Evolutionary conservation across 1,140 invertebrate species (phyloP), one percentile per base, ranked within the genome.

Genomic region (Aphaenogaster floridana): DNA sequence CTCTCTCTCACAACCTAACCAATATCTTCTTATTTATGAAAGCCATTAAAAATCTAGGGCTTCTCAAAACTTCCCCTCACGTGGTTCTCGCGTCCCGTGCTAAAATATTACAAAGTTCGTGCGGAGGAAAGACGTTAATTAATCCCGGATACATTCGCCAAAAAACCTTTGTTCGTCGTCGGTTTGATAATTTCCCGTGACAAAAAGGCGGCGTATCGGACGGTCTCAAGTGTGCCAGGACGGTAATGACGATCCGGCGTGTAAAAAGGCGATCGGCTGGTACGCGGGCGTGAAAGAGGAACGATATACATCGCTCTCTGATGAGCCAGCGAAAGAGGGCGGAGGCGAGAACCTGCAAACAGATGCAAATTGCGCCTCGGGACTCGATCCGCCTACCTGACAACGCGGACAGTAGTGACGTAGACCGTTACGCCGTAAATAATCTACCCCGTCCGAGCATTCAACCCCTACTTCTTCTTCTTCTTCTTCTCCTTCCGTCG

Each of bases 371-470:
- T 84, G 78, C 78, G 42, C 52, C 45, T 66, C 52, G 17, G 59
- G 17, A 59, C 52, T 63, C 66, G 87, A 91, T 89, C 83, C 90
- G 87, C 90, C 90, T 89, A 91, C 89, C 81, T 84, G 74, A 83
- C 80, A 86, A 83, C 71, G 48, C 45, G 68, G 57, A 87, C 80
- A 86, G 86, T 59, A 86, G 59, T 68, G 45, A 48, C 74, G 78
- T 72, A 79, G 61, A 88, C 87, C 80, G 91, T 92, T 87, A 90
- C 68, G 63, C 80, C 83, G 86, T 92, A 92, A 91, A 92, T 92
- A 91, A 92, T 92, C 90, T 86, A 91, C 91, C 89, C 91, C 50
- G 54, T 92, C 86, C 68, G 72, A 88, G 79, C 68, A 90, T 78
- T 71, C 69, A 86, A 69, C 64, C 66, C 71, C 68, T 78, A 15